Base-by-base conservation (phyloP, 2,797 vertebrate species). In the Karalla daura region DNA sequence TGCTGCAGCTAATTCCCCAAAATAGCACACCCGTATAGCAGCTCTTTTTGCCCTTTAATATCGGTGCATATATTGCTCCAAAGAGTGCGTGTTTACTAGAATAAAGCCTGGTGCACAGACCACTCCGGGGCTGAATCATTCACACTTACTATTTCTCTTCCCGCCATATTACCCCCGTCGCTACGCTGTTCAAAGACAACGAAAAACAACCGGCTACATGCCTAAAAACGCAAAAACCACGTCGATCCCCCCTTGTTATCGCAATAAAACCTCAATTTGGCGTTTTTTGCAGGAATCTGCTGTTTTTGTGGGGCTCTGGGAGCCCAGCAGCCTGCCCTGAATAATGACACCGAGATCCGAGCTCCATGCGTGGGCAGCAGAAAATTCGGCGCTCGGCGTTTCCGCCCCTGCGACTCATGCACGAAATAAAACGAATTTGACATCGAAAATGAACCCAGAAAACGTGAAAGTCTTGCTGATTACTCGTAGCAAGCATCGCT, bases 121-220 rank as follows among this genome's bases (percentile, higher is more conserved):
- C 33, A 40, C 63, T 51, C 36, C 17, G 20, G 37, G 18, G 50
- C 43, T 11, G 12, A 40, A 49, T 56, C 53, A 39, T 46, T 44
- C 69, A 69, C 37, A 86, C 78, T 89, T 79, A 32, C 66, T 78
- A 20, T 81, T 83, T 86, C 73, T 77, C 79, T 92, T 93, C 92
- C 92, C 92, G 92, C 92, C 92, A 93, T 92, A 92, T 93, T 91
- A 74, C 74, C 85, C 51, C 58, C 56, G 41, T 78, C 60, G 55
- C 41, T 37, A 68, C 74, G 25, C 41, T 24, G 54, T 8, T 17
- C 59, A 69, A 76, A 82, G 43, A 68, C 70, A 63, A 65, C 54
- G 32, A 59, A 77, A 78, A 70, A n/a, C 23, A 18, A 6, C 14
- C 17, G 11, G 0, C 4, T 40, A 18, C 25, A 46, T 28, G 13